Conservation (phyloP, 2,113 vertebrate species). For the Pelodiscus sinensis region DNA sequence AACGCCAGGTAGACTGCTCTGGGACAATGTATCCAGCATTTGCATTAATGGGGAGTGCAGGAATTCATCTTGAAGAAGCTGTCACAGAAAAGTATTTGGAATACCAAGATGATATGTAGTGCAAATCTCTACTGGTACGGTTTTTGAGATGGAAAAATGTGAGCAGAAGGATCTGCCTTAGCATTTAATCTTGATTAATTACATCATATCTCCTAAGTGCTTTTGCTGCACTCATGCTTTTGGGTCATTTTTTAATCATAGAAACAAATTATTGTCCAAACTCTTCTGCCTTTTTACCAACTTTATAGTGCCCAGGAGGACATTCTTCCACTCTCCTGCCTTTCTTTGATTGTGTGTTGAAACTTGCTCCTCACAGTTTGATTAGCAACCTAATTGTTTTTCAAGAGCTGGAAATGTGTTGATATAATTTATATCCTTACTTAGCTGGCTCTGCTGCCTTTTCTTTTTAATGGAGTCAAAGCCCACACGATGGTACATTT, state of each 20-base stretch:
- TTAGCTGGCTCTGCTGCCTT: constrained; percentile 21
- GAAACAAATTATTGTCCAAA: not conserved
- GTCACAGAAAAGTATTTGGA: constrained; percentile 80
- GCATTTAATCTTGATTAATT: constrained; percentile 51
- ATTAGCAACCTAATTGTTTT: constrained; percentile 50
- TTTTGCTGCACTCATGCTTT: constrained; percentile 35
- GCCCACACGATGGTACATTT: not conserved
- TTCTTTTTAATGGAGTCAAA: constrained; percentile 18
- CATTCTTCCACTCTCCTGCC: not conserved
- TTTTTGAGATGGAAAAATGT: not conserved
- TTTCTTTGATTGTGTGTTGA: constrained; percentile 28
- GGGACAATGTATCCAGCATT: constrained; percentile 94
- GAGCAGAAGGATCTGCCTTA: constrained; percentile 27
- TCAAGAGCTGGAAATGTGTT: constrained; percentile 46
- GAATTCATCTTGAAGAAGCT: constrained; percentile 88
- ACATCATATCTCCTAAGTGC: constrained; percentile 3
- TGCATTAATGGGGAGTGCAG: constrained; percentile 91
- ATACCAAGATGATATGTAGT: constrained; percentile 74
- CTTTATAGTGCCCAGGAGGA: not conserved
- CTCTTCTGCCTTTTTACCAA: not conserved
- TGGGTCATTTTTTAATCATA: constrained; percentile 4
- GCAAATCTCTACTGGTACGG: not conserved
- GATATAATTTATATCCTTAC: constrained; percentile 14
- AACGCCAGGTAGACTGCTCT: constrained; percentile 92
- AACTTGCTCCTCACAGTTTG: constrained; percentile 17